Base-by-base conservation (phyloP, 2,888 invertebrate species). In the Tolmerus cingulatus region DNA sequence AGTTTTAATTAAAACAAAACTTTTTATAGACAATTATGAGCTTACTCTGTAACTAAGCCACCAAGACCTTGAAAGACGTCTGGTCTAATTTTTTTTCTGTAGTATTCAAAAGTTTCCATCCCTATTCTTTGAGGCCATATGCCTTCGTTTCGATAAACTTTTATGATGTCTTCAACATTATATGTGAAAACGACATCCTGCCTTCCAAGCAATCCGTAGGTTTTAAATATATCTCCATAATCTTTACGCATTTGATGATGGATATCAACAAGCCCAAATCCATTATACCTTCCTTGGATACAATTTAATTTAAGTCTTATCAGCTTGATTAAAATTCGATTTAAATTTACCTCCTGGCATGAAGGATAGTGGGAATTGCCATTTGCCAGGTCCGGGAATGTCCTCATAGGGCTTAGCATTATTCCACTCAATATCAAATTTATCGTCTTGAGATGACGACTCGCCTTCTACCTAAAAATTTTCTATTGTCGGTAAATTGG, bases 41-140 rank as follows among this genome's bases (percentile, higher is more conserved):
- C 89, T 90, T 87, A 92, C 92, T 91, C 91, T 0, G 91, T 90
- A 1, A 92, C 90, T 2, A 92, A 86, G 2, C 92, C 92, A 4
- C 90, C 91, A 74, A 91, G 87, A 46, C 90, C 90, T 4, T 90
- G 90, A 88, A 93, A 94, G 4, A 93, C 88, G 87, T 93, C 92
- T 7, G 92, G 91, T 30, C 93, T 91, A 14, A 91, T 89, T 5
- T 90, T 89, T 46, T 91, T 91, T 1, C 93, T 91, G 89, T 94
- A 94, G 87, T 93, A 90, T 5, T 90, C 90, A 55, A 94, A 91
- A 1, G 92, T 91, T 57, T 93, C 92, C 46, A 94, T 90, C 0
- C 92, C 92, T 1, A 92, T 89, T 82, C 94, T 91, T n/a, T 90
- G 88, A 0, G 94, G 94, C 93, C 93, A 93, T 16, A 87, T n/a